Evolutionary conservation across 1,140 invertebrate genomes (phyloP).

Genomic region (Phocides pigmalion): DNA sequence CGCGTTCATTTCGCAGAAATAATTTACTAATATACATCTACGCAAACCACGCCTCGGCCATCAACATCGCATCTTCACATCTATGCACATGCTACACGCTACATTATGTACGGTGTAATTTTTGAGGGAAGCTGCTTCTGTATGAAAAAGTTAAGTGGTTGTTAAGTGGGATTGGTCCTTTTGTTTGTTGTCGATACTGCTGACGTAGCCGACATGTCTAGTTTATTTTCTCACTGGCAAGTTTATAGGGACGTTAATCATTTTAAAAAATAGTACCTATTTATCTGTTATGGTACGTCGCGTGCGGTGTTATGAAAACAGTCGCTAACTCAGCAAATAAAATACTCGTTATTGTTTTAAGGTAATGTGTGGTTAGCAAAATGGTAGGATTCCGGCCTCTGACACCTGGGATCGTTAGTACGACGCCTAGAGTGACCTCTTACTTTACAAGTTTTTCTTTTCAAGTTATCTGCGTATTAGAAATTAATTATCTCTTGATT

Average conservation of each 20-base stretch:
- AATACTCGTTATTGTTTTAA: neutral
- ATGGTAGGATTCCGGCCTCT: no score
- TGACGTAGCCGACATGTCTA: neutral
- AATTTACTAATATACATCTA: conserved; percentile 49
- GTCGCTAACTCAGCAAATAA: neutral
- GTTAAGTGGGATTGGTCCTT: neutral
- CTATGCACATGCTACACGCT: conserved; percentile 20
- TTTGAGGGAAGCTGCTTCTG: conserved; percentile 26
- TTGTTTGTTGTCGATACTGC: neutral
- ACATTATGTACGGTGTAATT: conserved; percentile 27
- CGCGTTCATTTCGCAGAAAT: conserved; percentile 52
- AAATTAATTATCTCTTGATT: no score
- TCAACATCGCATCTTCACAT: conserved; percentile 24
- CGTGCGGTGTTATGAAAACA: neutral
- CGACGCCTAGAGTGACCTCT: no score
- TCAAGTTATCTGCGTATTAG: no score
- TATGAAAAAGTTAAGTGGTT: conserved; percentile 8
- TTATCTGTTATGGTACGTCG: neutral
- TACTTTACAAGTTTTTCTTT: no score
- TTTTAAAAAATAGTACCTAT: neutral
- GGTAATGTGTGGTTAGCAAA: no score
- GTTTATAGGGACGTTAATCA: neutral
- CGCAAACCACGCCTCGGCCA: conserved; percentile 39
- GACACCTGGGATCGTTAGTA: no score
- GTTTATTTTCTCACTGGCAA: neutral